Percentiles rank a stretch among this genome's conserved stretches.
Evolutionary conservation across 2,113 vertebrate species (phyloP).

Genomic region (Eidolon helvum): DNA sequence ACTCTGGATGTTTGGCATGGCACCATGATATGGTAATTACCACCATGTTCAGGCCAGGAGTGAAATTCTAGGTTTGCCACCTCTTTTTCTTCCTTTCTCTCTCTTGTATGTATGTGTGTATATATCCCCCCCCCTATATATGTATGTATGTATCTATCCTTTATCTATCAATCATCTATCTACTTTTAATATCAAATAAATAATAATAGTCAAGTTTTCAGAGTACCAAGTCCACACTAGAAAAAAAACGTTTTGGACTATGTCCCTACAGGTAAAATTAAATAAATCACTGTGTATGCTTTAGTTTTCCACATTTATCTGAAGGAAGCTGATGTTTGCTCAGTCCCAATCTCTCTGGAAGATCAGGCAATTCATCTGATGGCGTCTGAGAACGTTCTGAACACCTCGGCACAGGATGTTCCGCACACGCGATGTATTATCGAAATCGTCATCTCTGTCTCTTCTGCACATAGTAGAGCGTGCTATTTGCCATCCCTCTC

Average conservation of each 20-base stretch:
- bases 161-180: background rate
- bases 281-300: background rate
- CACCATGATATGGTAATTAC: background rate
- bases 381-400: slow-evolving; percentile 30
- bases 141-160: too few relatives aligned
- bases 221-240: background rate
- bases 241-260: background rate
- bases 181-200: background rate
- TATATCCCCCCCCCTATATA: too few relatives aligned
- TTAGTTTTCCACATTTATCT: background rate
- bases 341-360: background rate
- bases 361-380: slow-evolving; percentile 23
- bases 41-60: background rate
- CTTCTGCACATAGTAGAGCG: background rate
- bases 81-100: background rate
- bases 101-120: too few relatives aligned
- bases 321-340: background rate
- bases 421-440: background rate
- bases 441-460: slow-evolving; percentile 3
- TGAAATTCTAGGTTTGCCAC: background rate
- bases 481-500: slow-evolving; percentile 6
- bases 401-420: background rate
- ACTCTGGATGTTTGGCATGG: background rate
- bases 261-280: background rate
- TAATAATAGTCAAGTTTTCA: background rate